These are phyloP conservation scores for Popillia japonica DNA, from an alignment of 1,140 invertebrate genomes.

Conservation along the genomic window DNA sequence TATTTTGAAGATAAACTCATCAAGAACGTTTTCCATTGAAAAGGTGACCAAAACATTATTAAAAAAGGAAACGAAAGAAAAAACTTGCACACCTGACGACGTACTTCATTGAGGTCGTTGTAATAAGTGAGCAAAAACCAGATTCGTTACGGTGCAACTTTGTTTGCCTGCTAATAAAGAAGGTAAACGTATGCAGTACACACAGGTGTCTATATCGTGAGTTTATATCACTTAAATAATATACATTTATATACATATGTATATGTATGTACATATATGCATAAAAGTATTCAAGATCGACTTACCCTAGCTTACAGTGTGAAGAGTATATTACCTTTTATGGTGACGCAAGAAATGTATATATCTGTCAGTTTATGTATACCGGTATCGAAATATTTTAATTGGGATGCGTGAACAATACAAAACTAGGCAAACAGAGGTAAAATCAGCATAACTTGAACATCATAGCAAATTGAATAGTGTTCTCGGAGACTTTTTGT, in stretches of 20 bases:
- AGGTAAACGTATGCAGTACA: slow-evolving; percentile 35
- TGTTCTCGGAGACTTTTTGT: too few species aligned
- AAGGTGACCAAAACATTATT: background rate
- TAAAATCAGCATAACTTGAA: too few species aligned
- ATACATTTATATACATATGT: background rate
- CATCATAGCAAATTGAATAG: too few species aligned
- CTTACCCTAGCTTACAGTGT: too few species aligned
- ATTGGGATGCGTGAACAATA: too few species aligned
- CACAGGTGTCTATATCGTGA: slow-evolving; percentile 20
- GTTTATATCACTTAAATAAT: background rate
- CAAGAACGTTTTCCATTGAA: background rate
- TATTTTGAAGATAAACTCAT: too few species aligned
- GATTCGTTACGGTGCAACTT: slow-evolving; percentile 33
- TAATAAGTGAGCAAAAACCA: slow-evolving; percentile 38
- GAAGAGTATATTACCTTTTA: too few species aligned
- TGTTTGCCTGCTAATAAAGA: slow-evolving; percentile 38
- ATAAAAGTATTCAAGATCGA: background rate
- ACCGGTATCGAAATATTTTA: too few species aligned
- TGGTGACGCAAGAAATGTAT: too few species aligned
- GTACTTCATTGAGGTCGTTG: slow-evolving; percentile 11
- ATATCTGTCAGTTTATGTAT: too few species aligned
- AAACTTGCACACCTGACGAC: slow-evolving; percentile 18
- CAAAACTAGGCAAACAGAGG: too few species aligned
- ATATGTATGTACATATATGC: background rate
- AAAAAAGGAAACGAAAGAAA: slow-evolving; percentile 7